Evolutionary conservation across 2,888 invertebrate species (phyloP).

Genomic region (Tolmerus cingulatus): DNA sequence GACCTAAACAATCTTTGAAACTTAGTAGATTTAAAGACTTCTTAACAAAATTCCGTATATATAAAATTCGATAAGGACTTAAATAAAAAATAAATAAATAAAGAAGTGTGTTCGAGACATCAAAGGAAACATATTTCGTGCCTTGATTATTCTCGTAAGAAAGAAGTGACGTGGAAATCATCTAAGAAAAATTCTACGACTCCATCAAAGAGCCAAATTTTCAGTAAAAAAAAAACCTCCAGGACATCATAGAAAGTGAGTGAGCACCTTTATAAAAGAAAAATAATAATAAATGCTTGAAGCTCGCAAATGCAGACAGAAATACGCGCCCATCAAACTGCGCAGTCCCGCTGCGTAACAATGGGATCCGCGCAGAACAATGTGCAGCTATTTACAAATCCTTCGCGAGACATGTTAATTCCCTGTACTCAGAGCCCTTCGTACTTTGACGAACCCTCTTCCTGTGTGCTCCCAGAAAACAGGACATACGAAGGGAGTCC

Average conservation of each 20-base stretch:
- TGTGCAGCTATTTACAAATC: constrained; percentile 30
- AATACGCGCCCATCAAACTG: neutral
- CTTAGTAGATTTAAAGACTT: neutral
- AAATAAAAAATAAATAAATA: neutral
- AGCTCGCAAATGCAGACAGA: neutral
- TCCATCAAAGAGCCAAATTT: neutral
- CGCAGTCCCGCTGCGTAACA: neutral
- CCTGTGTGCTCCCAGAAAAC: neutral
- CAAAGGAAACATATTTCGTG: neutral
- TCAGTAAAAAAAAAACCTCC: neutral
- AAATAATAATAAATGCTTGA: neutral
- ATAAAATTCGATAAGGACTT: neutral
- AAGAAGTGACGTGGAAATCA: neutral
- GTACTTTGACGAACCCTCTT: constrained; percentile 22
- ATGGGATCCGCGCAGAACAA: constrained; percentile 5
- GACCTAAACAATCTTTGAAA: neutral
- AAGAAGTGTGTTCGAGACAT: neutral
- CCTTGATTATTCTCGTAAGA: neutral
- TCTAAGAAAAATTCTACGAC: neutral
- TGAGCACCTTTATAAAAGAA: neutral
- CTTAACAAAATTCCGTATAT: neutral
- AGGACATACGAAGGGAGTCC: neutral
- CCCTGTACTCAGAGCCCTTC: constrained; percentile 17
- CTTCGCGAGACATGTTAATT: constrained; percentile 35
- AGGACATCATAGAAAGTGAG: neutral